phyloP scores from a whole-genome alignment of 23 tunicate genomes.

The Styela plicata region DNA sequence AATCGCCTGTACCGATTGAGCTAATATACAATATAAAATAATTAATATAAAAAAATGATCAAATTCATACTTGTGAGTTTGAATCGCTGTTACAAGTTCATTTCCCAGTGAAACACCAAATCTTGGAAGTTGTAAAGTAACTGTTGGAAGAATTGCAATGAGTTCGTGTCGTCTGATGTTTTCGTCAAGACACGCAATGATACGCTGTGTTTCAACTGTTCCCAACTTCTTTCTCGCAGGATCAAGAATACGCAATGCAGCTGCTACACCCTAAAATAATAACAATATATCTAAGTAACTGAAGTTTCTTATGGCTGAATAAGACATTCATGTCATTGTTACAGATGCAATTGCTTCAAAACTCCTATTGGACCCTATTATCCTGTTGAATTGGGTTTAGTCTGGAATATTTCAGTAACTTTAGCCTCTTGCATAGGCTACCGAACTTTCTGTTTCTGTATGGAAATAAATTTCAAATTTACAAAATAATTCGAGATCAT shows the following conservation, averaged over 20 bases:
- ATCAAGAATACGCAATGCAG: slow-evolving; percentile 77
- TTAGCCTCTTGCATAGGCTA: too few species aligned
- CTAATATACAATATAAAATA: too few species aligned
- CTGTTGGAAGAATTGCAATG: slow-evolving; percentile 35
- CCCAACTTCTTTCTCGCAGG: slow-evolving; percentile 86
- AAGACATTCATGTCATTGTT: too few species aligned
- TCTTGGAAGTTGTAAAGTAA: slow-evolving; percentile 50
- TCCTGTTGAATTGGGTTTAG: too few species aligned
- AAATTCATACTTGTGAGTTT: slow-evolving; percentile 66
- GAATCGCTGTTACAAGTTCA: slow-evolving; percentile 50
- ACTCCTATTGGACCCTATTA: too few species aligned
- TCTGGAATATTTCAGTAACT: too few species aligned
- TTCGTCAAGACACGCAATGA: slow-evolving; percentile 83
- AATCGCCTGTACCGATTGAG: too few species aligned
- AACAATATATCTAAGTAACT: background rate
- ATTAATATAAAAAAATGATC: too few species aligned
- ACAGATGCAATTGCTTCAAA: background rate
- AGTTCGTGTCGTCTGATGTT: slow-evolving; percentile 71
- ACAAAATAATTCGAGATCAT: too few species aligned
- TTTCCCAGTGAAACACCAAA: slow-evolving; percentile 59
- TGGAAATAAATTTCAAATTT: too few species aligned
- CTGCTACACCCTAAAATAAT: slow-evolving; percentile 37
- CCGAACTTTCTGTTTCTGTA: too few species aligned
- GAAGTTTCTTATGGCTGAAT: background rate
- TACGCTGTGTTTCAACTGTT: slow-evolving; percentile 85